A percentile compares a stretch with the other conserved stretches of the same genome.
phyloP scores from a whole-genome alignment of 1,140 invertebrate genomes.

The Matsumurasca onukii region DNA sequence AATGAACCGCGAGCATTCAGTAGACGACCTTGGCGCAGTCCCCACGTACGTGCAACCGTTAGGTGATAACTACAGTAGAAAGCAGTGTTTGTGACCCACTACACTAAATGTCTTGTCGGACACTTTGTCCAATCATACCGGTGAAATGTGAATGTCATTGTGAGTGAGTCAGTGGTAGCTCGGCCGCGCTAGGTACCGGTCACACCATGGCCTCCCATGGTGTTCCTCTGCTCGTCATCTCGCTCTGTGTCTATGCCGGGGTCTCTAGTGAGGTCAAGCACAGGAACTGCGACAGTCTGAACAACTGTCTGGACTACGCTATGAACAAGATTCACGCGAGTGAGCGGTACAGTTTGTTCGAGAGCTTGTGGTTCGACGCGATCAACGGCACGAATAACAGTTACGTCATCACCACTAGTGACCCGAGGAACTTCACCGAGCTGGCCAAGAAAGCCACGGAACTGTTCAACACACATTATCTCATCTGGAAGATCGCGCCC shows the following conservation, averaged over 20 bases:
- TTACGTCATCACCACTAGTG: constrained; percentile 13
- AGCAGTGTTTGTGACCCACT: neutral
- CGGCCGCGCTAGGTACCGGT: neutral
- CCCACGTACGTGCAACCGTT: neutral
- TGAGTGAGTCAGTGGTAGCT: neutral
- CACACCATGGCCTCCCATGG: neutral
- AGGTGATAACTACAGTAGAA: neutral
- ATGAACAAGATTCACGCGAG: constrained; percentile 1
- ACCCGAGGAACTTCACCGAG: constrained; percentile 1
- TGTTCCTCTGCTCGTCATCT: neutral
- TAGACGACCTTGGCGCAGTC: neutral
- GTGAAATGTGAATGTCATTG: neutral
- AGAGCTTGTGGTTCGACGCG: constrained; percentile 15
- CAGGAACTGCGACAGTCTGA: neutral
- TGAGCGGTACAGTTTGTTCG: neutral
- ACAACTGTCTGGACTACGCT: neutral
- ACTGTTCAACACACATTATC: constrained; percentile 9
- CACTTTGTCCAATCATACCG: neutral
- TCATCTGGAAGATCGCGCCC: constrained; percentile 7
- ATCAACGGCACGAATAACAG: constrained; percentile 15
- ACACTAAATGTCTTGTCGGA: constrained; percentile 2
- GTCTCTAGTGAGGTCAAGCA: neutral
- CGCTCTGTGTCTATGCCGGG: neutral
- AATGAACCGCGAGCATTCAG: neutral
- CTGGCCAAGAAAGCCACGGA: neutral